Evolutionary conservation across 2,888 invertebrate species (phyloP).

Genomic region (Drosophila nr. fundita): DNA sequence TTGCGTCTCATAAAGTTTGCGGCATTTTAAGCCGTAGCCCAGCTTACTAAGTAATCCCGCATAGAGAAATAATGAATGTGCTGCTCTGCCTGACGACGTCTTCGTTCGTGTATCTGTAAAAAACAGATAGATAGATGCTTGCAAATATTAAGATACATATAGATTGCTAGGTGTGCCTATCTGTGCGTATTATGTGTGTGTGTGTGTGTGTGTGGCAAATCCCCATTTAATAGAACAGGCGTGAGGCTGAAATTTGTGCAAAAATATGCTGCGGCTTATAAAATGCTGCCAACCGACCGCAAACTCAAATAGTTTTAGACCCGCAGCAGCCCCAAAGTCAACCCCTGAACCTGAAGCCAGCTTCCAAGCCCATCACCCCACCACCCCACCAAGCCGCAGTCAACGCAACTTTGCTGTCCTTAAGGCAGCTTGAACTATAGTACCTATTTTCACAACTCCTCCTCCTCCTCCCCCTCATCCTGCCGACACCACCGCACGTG

Average conservation of each 20-base stretch:
- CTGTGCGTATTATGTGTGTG: slow-evolving; percentile 7
- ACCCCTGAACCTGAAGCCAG: neutral
- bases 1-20: slow-evolving; percentile 78
- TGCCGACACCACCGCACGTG: slow-evolving; percentile 49
- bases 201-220: slow-evolving; percentile 50
- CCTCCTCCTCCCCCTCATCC: neutral
- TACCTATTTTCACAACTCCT: slow-evolving; percentile 2
- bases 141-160: slow-evolving; percentile 40
- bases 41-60: slow-evolving; percentile 75
- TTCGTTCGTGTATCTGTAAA: slow-evolving; percentile 47
- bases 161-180: slow-evolving; percentile 25
- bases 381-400: slow-evolving; percentile 48
- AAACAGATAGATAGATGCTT: slow-evolving; percentile 20
- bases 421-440: slow-evolving; percentile 46
- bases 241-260: slow-evolving; percentile 67
- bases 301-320: slow-evolving; percentile 70
- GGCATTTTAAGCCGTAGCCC: slow-evolving; percentile 74
- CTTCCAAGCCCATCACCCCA: slow-evolving; percentile 5
- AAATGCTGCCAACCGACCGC: slow-evolving; percentile 64
- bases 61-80: slow-evolving; percentile 75
- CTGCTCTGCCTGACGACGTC: slow-evolving; percentile 56
- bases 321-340: slow-evolving; percentile 20
- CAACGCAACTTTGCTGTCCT: slow-evolving; percentile 68
- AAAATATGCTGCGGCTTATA: slow-evolving; percentile 75
- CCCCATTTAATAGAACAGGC: slow-evolving; percentile 75